phyloP scores from a whole-genome alignment of 1,140 invertebrate species.

The Anoplolepis gracilipes region DNA sequence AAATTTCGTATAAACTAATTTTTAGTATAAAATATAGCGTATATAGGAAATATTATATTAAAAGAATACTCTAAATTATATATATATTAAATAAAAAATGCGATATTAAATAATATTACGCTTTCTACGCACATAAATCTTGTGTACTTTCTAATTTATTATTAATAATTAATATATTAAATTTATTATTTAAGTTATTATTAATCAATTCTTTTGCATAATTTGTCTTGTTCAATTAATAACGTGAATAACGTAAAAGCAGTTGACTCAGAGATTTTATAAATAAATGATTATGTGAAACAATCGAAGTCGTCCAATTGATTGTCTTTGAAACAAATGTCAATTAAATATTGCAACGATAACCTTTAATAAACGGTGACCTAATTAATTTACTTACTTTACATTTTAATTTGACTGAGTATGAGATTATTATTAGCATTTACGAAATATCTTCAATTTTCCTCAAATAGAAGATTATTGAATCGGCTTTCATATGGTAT shows the following conservation, averaged over 20 bases:
- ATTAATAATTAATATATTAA: neutral
- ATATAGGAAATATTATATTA: no score
- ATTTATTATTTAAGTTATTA: neutral
- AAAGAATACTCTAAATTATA: no score
- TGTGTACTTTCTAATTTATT: neutral
- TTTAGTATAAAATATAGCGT: no score
- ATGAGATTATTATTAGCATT: constrained; percentile 12
- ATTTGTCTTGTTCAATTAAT: neutral
- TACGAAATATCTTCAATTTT: neutral
- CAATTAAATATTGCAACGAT: neutral
- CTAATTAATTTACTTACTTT: neutral
- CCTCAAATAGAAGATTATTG: neutral
- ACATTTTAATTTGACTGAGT: neutral
- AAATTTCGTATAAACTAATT: no score
- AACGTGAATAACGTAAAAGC: neutral
- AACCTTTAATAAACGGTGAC: no score
- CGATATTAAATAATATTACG: neutral
- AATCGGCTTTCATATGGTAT: neutral
- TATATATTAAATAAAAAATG: no score
- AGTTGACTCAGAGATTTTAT: neutral
- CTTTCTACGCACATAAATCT: neutral
- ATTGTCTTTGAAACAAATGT: constrained; percentile 16
- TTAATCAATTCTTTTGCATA: neutral
- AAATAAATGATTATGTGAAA: neutral
- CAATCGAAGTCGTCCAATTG: neutral